Conservation (phyloP, 2,888 invertebrate species). For the Scelioninae gen. 1 region DNA sequence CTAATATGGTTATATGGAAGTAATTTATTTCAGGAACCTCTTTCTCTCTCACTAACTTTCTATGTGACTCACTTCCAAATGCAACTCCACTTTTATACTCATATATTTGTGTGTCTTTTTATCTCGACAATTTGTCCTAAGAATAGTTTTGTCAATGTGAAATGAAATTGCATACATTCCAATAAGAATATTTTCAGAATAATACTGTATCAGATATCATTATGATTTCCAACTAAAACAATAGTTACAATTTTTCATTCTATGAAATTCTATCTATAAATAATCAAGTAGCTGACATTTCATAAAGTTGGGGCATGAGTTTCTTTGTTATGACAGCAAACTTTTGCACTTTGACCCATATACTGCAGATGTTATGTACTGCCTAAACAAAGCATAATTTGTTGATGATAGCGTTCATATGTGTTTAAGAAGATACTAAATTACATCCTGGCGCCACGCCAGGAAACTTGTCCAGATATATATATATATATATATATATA, state of each 20-base stretch:
- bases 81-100: slow-evolving; percentile 44
- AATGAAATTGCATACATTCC: slow-evolving; percentile 20
- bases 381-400: slow-evolving; percentile 66
- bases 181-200: neutral
- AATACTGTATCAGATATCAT: neutral
- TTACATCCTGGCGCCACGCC: slow-evolving; percentile 64
- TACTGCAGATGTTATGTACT: slow-evolving; percentile 58
- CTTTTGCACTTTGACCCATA: slow-evolving; percentile 45
- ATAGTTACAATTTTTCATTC: neutral
- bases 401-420: slow-evolving; percentile 61
- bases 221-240: neutral
- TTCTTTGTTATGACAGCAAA: slow-evolving; percentile 47
- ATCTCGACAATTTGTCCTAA: neutral
- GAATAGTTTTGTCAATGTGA: slow-evolving; percentile 13
- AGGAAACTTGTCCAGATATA: no score
- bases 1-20: slow-evolving; percentile 21
- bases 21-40: slow-evolving; percentile 28
- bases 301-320: neutral
- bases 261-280: slow-evolving; percentile 12
- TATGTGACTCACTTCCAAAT: slow-evolving; percentile 41
- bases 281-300: neutral
- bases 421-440: slow-evolving; percentile 64
- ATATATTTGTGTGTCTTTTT: slow-evolving; percentile 26
- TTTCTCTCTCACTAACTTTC: no score
- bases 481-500: slow-evolving; percentile 58